Evolutionary conservation across 2,888 invertebrate species (phyloP).

Genomic region (Papilio elwesi): DNA sequence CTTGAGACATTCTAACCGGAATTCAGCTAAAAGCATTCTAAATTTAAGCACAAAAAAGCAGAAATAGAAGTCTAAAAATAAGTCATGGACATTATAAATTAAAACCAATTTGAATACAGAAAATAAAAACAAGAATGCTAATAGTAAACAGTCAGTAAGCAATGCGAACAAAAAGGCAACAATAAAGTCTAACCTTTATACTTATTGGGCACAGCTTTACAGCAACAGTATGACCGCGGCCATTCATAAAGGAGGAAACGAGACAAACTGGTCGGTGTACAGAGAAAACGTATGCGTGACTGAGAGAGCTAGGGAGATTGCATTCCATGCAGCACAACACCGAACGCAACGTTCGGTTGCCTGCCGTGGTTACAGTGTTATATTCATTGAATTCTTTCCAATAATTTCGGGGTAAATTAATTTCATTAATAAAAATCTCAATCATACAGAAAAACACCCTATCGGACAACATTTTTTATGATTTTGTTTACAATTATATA

Average conservation of each 20-base stretch:
- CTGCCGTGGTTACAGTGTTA: conserved; percentile 50
- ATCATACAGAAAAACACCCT: not conserved
- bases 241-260: conserved; percentile 77
- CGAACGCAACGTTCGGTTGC: conserved; percentile 54
- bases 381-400: conserved; percentile 45
- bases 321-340: conserved; percentile 64
- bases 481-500: not conserved
- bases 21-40: not conserved
- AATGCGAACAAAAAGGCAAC: conserved; percentile 29
- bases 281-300: conserved; percentile 64
- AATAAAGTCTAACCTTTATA: conserved; percentile 38
- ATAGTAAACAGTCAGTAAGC: conserved; percentile 27
- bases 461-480: not conserved
- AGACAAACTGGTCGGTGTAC: conserved; percentile 57
- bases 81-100: conserved; percentile 14
- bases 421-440: not conserved
- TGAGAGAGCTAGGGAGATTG: conserved; percentile 81
- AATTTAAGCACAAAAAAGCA: not conserved
- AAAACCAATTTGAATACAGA: not conserved
- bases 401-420: conserved; percentile 44
- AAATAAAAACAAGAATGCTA: conserved; percentile 21
- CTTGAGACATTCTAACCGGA: not conserved
- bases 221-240: conserved; percentile 56
- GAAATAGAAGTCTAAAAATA: not conserved
- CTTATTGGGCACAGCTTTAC: conserved; percentile 68